Base-by-base conservation (phyloP, 2,797 vertebrate genomes). In the Meriones psammophilus region DNA sequence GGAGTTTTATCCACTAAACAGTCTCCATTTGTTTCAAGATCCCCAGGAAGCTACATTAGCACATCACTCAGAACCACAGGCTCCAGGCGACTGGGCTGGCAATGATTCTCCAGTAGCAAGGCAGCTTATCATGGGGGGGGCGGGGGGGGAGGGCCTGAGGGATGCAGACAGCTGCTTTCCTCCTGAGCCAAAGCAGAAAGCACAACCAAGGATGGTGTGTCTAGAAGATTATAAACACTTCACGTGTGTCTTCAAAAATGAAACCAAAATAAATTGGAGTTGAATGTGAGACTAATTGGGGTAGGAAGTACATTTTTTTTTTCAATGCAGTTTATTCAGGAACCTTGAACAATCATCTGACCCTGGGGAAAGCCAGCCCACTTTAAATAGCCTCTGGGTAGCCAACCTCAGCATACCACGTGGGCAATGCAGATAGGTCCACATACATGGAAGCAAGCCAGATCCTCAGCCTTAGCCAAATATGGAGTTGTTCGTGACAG, bases 251-350 rank as follows among this genome's bases (percentile, higher is more conserved):
- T 74, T 33, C n/a, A 90, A 36, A 91, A 58, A 36, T 80, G 13
- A 97, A 94, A 46, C 50, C 26, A 96, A 85, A 95, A 88, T n/a
- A 88, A 77, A 50, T 24, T 58, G 15, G 12, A 28, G 7, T 50
- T 1, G 7, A 33, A 5, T 50, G 17, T 0, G 3, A 36, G 33
- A 66, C 33, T 10, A 56, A 28, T 10, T 88, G 58, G 42, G 69
- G 8, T 20, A 76, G 5, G 60, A 80, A 64, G 1, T 56, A 5
- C 62, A 78, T 73, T 79, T n/a, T n/a, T n/a, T n/a, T n/a, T n/a
- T n/a, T n/a, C n/a, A n/a, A n/a, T n/a, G n/a, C n/a, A n/a, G n/a
- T n/a, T n/a, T n/a, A n/a, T n/a, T n/a, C n/a, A n/a, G n/a, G n/a
- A n/a, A n/a, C n/a, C n/a, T n/a, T n/a, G n/a, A n/a, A n/a, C n/a